Base-by-base conservation (phyloP, 2,888 invertebrate genomes). In the Patella depressa region DNA sequence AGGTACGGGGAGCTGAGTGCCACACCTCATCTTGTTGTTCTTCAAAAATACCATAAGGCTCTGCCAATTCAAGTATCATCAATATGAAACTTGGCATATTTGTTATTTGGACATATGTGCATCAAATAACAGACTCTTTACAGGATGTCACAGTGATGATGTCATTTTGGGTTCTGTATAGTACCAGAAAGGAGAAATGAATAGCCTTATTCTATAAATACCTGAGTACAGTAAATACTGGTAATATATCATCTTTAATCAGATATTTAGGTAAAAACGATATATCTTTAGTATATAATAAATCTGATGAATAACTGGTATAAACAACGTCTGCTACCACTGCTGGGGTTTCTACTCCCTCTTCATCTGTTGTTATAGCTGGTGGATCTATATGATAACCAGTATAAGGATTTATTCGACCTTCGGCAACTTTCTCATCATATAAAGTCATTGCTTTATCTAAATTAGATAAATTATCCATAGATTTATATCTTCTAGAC, bases 381-480 rank as follows among this genome's bases (percentile, higher is more conserved):
- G 24, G 24, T 65, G 24, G 45, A 1, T 45, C 45, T 45, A 45
- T 45, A 7, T 45, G 45, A 45, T 73, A 72, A 71, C 73, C 78
- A 53, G 54, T 78, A 77, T 85, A 86, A 14, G 85, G 85, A 74
- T 82, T 78, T 34, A 85, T 76, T 45, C 72, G 80, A 19, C 84
- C 83, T 7, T 78, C 80, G 72, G 83, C 80, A 2, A 85, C 81
- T 24, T 85, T 84, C 7, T 80, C 65, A 53, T 85, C 79, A 54
- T 74, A 70, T 14, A 24, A 72, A 55, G 82, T 78, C 75, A 83
- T 82, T 9, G 84, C 84, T 73, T 76, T 79, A 57, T 83, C 76
- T 69, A 84, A 78, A 14, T 83, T 79, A 71, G 87, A 86, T 69
- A 88, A 74, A 75, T 88, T 87, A 77, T 86, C 86, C 65, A 57